Conservation (phyloP, 2,113 vertebrate species). For the Ammodytes marinus region DNA sequence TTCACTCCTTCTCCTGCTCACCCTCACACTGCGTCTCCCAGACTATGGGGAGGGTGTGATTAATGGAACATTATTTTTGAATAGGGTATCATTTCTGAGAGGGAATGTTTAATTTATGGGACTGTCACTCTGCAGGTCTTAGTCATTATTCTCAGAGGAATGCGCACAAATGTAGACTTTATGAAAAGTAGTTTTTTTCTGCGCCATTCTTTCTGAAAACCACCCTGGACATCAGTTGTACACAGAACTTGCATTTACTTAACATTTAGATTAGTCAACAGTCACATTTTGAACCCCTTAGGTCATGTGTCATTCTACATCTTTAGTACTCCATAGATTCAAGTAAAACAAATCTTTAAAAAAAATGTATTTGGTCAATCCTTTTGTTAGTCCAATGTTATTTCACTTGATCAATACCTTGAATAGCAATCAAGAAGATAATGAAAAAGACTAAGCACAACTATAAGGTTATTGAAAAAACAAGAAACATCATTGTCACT, state of each 20-base stretch:
- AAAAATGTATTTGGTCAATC: no score
- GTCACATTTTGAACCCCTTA: neutral
- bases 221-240: neutral
- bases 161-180: neutral
- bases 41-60: neutral
- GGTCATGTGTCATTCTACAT: neutral
- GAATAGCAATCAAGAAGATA: no score
- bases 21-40: neutral
- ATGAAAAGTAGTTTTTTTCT: neutral
- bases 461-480: no score
- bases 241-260: neutral
- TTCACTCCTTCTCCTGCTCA: neutral
- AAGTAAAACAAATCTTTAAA: no score
- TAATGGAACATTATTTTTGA: constrained; percentile 19
- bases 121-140: neutral
- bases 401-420: no score
- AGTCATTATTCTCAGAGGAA: neutral
- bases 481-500: no score
- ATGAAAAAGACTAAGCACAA: no score
- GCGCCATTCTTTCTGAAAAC: neutral
- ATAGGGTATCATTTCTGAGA: constrained; percentile 15
- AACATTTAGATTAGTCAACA: neutral
- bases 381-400: no score
- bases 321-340: no score
- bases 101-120: neutral